phyloP scores from a whole-genome alignment of 1,140 invertebrate genomes.

The Drosophila azteca region DNA sequence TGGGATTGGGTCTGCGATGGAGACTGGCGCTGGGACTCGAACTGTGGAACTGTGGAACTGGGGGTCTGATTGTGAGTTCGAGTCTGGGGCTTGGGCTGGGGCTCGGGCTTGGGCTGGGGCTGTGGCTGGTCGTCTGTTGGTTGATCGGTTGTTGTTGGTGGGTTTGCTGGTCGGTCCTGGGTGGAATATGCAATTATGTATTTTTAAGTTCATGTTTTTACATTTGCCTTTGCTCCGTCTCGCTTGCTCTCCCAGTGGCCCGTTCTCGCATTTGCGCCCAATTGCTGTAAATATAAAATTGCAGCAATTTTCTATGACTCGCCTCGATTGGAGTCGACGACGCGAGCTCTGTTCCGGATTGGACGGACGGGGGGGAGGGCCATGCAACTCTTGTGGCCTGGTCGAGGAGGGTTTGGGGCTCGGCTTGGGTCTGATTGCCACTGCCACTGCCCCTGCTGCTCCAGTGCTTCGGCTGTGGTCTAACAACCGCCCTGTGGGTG shows the following conservation, averaged over 20 bases:
- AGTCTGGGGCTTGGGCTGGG: constrained; percentile 1
- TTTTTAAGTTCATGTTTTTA: constrained; percentile 82
- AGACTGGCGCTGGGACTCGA: not conserved
- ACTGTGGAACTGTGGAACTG: constrained; percentile 3
- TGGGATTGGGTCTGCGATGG: constrained; percentile 10
- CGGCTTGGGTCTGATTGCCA: constrained; percentile 47
- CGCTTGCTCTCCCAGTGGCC: constrained; percentile 16
- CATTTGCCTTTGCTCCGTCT: constrained; percentile 59
- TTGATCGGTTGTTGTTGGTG: constrained; percentile 7
- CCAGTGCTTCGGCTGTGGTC: constrained; percentile 16
- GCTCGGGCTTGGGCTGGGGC: not conserved
- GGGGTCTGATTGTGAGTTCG: constrained; percentile 34
- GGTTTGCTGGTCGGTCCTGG: constrained; percentile 31
- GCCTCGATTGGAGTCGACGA: constrained; percentile 71
- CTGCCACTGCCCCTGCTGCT: constrained; percentile 8
- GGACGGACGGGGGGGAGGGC: constrained; percentile 5
- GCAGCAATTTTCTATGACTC: constrained; percentile 80
- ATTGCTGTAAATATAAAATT: constrained; percentile 82
- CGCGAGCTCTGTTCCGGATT: constrained; percentile 49
- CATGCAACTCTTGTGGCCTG: constrained; percentile 42
- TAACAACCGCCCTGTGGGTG: constrained; percentile 78
- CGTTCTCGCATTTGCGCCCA: constrained; percentile 43
- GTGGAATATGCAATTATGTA: constrained; percentile 80
- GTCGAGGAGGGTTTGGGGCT: no score
- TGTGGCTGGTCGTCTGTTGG: constrained; percentile 3